These are phyloP conservation scores for Menidia beryllina DNA, from an alignment of 2,113 vertebrate species.

Conservation along the genomic window DNA sequence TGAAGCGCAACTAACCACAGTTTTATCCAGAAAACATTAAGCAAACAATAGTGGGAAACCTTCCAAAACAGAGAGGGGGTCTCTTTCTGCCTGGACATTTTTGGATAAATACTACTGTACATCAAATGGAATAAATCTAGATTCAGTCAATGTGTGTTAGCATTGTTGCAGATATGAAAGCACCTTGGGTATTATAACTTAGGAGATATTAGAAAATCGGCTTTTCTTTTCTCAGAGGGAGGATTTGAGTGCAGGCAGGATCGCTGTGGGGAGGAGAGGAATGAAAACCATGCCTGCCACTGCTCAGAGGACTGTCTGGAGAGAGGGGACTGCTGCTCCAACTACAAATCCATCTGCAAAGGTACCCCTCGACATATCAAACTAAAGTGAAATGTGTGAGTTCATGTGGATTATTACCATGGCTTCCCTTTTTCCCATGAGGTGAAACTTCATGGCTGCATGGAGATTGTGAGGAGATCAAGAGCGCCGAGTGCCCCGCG, in stretches of 20 bases:
- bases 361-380: conserved; percentile 69
- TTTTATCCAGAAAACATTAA: conserved; percentile 38
- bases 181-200: background rate
- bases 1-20: background rate
- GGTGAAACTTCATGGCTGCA: conserved; percentile 91
- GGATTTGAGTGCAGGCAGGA: conserved; percentile 93
- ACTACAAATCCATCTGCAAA: conserved; percentile 92
- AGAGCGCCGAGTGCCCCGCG: conserved; percentile 88
- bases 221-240: conserved; percentile 79
- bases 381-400: accelerated
- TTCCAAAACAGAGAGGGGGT: background rate
- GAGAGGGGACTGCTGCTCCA: conserved; percentile 94
- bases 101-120: no score
- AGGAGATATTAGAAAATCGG: background rate
- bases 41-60: background rate
- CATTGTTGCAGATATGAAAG: background rate
- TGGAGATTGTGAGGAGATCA: conserved; percentile 93
- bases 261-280: conserved; percentile 90
- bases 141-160: background rate
- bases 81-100: no score
- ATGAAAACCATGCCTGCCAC: conserved; percentile 91
- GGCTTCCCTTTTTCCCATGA: conserved; percentile 12
- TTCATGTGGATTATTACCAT: background rate
- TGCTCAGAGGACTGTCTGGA: conserved; percentile 94
- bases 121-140: no score